Evolutionary conservation across 2,888 invertebrate species (phyloP), one percentile per base, ranked within the genome.

Genomic region (Eubasilissa splendida): DNA sequence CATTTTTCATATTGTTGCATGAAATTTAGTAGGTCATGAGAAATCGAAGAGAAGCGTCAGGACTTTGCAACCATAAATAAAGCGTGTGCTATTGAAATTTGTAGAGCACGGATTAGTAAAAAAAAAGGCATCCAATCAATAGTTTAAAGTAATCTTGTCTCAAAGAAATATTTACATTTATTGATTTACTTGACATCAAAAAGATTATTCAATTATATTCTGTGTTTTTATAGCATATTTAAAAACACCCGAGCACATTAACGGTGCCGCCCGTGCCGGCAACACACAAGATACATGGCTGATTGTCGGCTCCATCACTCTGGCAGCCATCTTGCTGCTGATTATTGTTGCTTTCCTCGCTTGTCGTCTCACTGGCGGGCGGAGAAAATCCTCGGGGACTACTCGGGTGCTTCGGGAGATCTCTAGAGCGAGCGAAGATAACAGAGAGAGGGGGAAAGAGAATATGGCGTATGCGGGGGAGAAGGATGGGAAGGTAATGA

Each of bases 241-340:
- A 85, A 93, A 93, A 86, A 92, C 93, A 59, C 90, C 92, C 0
- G 92, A 91, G 84, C 92, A 93, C 3, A 87, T 94, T 83, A 90
- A 89, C 82, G 92, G 93, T 1, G 90, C 92, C 22, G 87, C 91
- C 85, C 84, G 90, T 85, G 85, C 88, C 66, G 79, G 76, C 85
- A 3, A 86, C 0, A 87, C 88, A 0, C 88, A 90, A 80, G 91
- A 91, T 84, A 90, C 90, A 0, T 95, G 94, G 94, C 89, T 94
- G 0, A 88, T 95, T 77, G 91, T 93, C 0, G 92, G 93, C 0
- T 92, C 93, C 0, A 92, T 93, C 2, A 89, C 92, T 31, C 90
- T 92, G 4, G 93, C 92, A 0, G 86, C 93, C 4, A 86, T 93
- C 3, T 86, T 94, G 5, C 85, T 94, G 11, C 86, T 93, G 12